These are phyloP conservation scores for Himantopus leucocephalus DNA, from an alignment of 2,113 vertebrate genomes.

Conservation along the genomic window DNA sequence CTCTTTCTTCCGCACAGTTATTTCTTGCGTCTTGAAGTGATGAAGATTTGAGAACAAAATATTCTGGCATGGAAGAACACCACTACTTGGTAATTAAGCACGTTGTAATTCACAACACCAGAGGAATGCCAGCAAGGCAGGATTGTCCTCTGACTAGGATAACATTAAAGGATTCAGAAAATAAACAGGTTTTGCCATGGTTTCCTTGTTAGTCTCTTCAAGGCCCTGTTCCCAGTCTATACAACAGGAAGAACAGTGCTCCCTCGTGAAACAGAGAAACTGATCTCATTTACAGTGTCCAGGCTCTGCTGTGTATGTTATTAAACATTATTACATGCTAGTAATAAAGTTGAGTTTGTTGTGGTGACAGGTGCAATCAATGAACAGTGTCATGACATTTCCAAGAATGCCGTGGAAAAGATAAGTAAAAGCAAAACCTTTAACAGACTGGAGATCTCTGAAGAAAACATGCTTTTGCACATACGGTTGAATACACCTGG, in stretches of 20 bases:
- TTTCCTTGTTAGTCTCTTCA: not conserved
- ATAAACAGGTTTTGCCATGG: not conserved
- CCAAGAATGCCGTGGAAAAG: not conserved
- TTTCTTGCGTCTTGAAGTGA: not conserved
- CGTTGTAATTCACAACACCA: not conserved
- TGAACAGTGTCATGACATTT: not conserved
- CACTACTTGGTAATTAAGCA: not conserved
- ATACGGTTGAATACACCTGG: not conserved
- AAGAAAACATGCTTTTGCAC: not conserved
- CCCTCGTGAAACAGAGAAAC: not conserved
- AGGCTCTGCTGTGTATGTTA: not conserved
- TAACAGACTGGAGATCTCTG: not conserved
- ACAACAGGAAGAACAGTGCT: constrained; percentile 1
- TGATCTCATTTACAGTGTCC: not conserved
- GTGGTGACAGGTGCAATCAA: not conserved
- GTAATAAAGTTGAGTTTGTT: not conserved
- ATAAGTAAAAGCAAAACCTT: not conserved
- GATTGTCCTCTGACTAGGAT: not conserved
- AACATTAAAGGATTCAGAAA: not conserved
- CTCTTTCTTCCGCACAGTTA: not conserved
- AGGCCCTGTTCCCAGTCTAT: not conserved
- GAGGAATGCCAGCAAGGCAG: not conserved
- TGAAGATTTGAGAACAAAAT: constrained; percentile 21
- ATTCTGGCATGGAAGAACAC: constrained; percentile 29
- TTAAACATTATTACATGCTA: not conserved